Conservation (phyloP, 2,113 vertebrate genomes). For the Lucifuga dentata region DNA sequence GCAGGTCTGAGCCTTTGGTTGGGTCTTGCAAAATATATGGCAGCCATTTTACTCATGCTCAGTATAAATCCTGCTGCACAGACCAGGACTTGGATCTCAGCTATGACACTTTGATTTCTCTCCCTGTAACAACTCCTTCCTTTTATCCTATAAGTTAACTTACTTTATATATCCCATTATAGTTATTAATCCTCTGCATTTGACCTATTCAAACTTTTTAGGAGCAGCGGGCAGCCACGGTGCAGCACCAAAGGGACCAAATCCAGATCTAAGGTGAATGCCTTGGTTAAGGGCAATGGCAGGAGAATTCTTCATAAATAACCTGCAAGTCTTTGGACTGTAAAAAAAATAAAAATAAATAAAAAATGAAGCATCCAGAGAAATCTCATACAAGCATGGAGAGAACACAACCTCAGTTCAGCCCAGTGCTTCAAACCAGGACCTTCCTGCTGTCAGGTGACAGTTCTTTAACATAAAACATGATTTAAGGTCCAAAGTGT, state of each 20-base stretch:
- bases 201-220: slow-evolving; percentile 39
- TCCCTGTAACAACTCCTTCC: slow-evolving; percentile 4
- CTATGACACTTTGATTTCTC: too few species aligned
- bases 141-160: slow-evolving; percentile 9
- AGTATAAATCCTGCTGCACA: too few species aligned
- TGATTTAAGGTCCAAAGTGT: slow-evolving; percentile 5
- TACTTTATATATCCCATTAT: neutral
- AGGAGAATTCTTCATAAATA: slow-evolving; percentile 61
- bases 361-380: slow-evolving; percentile 51
- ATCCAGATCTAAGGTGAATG: slow-evolving; percentile 60
- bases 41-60: too few species aligned
- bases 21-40: too few species aligned
- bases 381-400: slow-evolving; percentile 68
- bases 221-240: slow-evolving; percentile 76
- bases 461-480: slow-evolving; percentile 4
- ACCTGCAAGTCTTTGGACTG: slow-evolving; percentile 50
- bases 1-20: too few species aligned
- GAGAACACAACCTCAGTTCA: slow-evolving; percentile 71
- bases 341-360: slow-evolving; percentile 47
- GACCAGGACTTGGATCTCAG: too few species aligned
- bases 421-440: slow-evolving; percentile 58
- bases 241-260: slow-evolving; percentile 63
- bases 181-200: slow-evolving; percentile 31
- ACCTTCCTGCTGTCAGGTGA: slow-evolving; percentile 71
- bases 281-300: slow-evolving; percentile 53